Evolutionary conservation across 2,888 invertebrate genomes (phyloP), one percentile per base, ranked within the genome.

Genomic region (Vanessa cardui): DNA sequence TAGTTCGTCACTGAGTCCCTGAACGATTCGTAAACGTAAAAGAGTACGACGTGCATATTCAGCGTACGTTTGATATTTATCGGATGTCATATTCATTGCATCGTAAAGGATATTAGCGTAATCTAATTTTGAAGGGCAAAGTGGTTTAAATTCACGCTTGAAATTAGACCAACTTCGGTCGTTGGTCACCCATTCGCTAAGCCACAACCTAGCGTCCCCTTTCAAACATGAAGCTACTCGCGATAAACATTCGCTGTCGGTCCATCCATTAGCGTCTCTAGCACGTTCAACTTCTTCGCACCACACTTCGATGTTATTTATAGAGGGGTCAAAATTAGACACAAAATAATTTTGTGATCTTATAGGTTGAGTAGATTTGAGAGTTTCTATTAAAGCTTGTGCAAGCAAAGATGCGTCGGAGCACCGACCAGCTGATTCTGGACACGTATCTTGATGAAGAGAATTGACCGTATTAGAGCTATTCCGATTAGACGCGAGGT

Each of bases 1-100:
- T 1, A 62, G 15, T 49, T 66, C 66, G n/a, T 66, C 66, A 47
- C 66, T 66, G n/a, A 66, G 46, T 16, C 60, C 68, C 62, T 18
- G 12, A 59, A 67, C 68, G 59, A 62, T 61, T 18, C 62, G 62
- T 54, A 66, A 45, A 9, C 72, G 70, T 46, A 72, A 66, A 4
- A 72, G 16, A 9, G 50, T 21, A 20, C 50, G 20, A 18, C 50
- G 20, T 4, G 50, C 50, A 50, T 50, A 50, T 12, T 50, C 50
- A 21, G 50, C 50, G 20, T 50, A 50, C 8, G 50, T 12, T 4
- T 20, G 20, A 21, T 21, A 50, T 20, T 50, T 50, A 50, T 50
- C 50, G 12, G 50, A 50, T 4, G 20, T 50, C 12, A 12, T 21
- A 9, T 50, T 18, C 50, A 50, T 21, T 18, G 21, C 8, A 12